phyloP scores from a whole-genome alignment of 2,113 vertebrate genomes.

The Toxostoma redivivum region DNA sequence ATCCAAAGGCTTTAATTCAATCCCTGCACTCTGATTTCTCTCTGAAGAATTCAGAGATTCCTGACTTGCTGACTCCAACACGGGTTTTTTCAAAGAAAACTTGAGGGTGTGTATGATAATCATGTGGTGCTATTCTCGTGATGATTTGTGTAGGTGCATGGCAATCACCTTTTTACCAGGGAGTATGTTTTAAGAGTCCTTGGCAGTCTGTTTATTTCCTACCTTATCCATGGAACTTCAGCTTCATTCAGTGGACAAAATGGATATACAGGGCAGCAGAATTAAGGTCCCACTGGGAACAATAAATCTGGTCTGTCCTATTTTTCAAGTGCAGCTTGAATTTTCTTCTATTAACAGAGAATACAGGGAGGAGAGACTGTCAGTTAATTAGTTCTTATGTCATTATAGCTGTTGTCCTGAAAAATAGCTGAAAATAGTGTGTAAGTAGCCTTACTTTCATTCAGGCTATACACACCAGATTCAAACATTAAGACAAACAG shows the following conservation, averaged over 20 bases:
- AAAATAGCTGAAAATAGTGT: neutral
- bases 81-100: neutral
- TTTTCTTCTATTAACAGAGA: constrained; percentile 9
- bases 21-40: too few relatives aligned
- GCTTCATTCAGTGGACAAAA: neutral
- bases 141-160: neutral
- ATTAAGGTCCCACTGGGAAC: neutral
- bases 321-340: constrained; percentile 5
- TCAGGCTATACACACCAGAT: neutral
- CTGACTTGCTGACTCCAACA: too few relatives aligned
- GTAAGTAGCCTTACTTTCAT: neutral
- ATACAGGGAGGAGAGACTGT: neutral
- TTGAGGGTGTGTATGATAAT: neutral
- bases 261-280: neutral
- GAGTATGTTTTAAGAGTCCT: neutral
- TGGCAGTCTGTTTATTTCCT: neutral
- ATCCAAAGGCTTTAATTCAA: too few relatives aligned
- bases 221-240: neutral
- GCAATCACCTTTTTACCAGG: neutral
- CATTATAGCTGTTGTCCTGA: neutral
- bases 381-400: neutral
- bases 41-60: too few relatives aligned
- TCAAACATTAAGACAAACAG: neutral
- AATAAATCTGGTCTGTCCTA: neutral
- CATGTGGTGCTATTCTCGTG: neutral